Evolutionary conservation across 2,797 vertebrate species (phyloP), one percentile per base, ranked within the genome.

Genomic region (Danio albolineatus): DNA sequence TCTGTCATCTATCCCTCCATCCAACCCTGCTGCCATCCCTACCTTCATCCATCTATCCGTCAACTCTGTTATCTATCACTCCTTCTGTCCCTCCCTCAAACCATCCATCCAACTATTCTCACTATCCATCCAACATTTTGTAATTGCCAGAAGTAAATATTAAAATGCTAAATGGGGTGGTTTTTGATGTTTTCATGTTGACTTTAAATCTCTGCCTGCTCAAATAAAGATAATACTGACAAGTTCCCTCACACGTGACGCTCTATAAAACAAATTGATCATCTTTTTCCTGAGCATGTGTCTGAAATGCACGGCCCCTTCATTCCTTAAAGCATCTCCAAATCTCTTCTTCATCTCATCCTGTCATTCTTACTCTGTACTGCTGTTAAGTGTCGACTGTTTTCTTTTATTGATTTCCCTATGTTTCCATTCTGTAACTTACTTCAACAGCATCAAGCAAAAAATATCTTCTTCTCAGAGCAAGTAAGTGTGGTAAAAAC

Each of bases 371-470:
- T 44, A 56, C n/a, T n/a, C n/a, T n/a, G n/a, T 4, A 59, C 10
- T 57, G n/a, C 59, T 17, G 6, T 70, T 62, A 36, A 66, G 54
- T 16, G 74, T 43, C 83, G 28, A 76, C 19, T 79, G 76, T 4
- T 62, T 93, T 91, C 64, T 90, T 94, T 48, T 10, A 76, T 65
- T 85, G 92, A 92, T 93, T 76, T 61, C 56, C 28, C 39, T 90
- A 4, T 93, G 89, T 93, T 92, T 92, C 94, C 93, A 94, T 92
- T 94, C 90, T 95, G 94, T 94, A 95, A 93, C 93, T 93, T 92
- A 95, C 92, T 91, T 86, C 91, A 89, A 95, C 97, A 99, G 98
- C 96, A 96, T 99, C 97, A 99, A 99, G 96, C 95, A 96, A 97
- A 98, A 97, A 96, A 95, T 99, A 89, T 92, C 97, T 91, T 93